A percentile compares a stretch with the other conserved stretches of the same genome.
Evolutionary conservation across 2,888 invertebrate genomes (phyloP).

Genomic region (Seira ritae): DNA sequence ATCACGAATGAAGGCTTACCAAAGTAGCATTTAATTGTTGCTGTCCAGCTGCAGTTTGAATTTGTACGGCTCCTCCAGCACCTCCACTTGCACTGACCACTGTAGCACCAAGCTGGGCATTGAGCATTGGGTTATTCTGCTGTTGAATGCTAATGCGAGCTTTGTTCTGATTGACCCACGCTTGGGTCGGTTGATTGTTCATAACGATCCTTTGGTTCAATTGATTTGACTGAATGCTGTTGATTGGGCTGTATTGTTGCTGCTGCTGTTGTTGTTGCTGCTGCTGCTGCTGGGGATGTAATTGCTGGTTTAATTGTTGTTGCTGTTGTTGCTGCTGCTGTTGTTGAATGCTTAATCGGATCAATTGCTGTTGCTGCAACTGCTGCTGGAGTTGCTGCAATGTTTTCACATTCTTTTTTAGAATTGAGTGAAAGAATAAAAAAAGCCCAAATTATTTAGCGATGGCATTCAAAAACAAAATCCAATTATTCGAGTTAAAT

Average conservation of each 20-base stretch:
- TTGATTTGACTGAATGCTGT: conserved; percentile 40
- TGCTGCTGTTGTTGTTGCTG: conserved; percentile 70
- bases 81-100: conserved; percentile 63
- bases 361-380: conserved; percentile 75
- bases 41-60: conserved; percentile 34
- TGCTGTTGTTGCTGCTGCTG: conserved; percentile 75
- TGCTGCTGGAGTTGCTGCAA: conserved; percentile 75
- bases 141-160: conserved; percentile 65
- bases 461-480: too few species aligned
- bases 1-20: too few species aligned
- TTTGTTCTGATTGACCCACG: conserved; percentile 49
- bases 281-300: conserved; percentile 25
- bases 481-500: neutral
- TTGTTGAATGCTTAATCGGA: conserved; percentile 83
- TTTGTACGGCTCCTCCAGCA: neutral
- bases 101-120: conserved; percentile 81
- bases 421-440: neutral
- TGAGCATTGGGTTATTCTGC: conserved; percentile 93
- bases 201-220: conserved; percentile 55
- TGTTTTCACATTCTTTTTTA: neutral
- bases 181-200: conserved; percentile 43
- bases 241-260: conserved; percentile 23
- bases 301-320: conserved; percentile 22
- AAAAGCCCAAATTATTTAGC: neutral
- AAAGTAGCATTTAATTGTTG: conserved; percentile 12